Evolutionary conservation across 2,888 invertebrate genomes (phyloP).

Genomic region (Drosophila anceps): DNA sequence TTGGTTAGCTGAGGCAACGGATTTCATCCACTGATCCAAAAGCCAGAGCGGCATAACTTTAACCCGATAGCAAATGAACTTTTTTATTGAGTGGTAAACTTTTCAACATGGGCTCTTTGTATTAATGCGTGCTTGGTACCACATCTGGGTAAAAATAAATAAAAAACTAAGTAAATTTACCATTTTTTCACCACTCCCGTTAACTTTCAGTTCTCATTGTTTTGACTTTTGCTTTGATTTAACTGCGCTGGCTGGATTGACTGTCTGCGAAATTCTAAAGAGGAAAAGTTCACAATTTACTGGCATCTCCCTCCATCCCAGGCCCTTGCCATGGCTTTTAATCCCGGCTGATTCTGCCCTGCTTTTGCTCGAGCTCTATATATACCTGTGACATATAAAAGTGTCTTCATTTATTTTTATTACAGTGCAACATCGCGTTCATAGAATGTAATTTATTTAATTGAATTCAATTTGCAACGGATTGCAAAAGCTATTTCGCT

Average conservation of each 20-base stretch:
- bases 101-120: slow-evolving; percentile 59
- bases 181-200: background rate
- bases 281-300: slow-evolving; percentile 12
- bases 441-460: slow-evolving; percentile 77
- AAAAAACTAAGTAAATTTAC: background rate
- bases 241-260: slow-evolving; percentile 47
- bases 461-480: slow-evolving; percentile 72
- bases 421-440: slow-evolving; percentile 54
- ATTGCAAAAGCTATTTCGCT: slow-evolving; percentile 51
- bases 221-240: slow-evolving; percentile 73
- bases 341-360: background rate
- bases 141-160: slow-evolving; percentile 44
- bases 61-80: slow-evolving; percentile 52
- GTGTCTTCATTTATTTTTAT: slow-evolving; percentile 61
- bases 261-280: slow-evolving; percentile 45
- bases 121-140: slow-evolving; percentile 62
- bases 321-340: background rate
- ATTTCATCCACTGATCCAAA: slow-evolving; percentile 3
- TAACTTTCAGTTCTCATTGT: slow-evolving; percentile 59
- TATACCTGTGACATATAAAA: slow-evolving; percentile 48
- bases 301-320: background rate
- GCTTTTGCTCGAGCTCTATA: slow-evolving; percentile 21
- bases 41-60: slow-evolving; percentile 25
- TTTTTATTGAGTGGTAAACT: slow-evolving; percentile 67
- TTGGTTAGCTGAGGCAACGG: slow-evolving; percentile 13